Conservation (phyloP, 2,797 vertebrate species). For the Halcyon smyrnensis region DNA sequence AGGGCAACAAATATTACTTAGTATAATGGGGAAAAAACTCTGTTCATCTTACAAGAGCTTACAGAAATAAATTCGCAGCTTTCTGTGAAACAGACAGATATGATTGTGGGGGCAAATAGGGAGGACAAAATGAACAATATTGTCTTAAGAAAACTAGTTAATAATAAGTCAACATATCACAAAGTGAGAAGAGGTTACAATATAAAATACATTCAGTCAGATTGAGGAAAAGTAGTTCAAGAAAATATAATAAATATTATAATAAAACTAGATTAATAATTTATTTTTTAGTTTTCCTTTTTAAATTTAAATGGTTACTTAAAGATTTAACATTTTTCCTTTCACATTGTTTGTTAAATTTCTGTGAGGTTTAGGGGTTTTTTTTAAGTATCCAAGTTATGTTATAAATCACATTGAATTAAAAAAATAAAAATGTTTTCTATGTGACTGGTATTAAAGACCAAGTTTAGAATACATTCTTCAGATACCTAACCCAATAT, state of each 20-base stretch:
- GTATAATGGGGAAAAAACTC: neutral
- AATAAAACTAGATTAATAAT: neutral
- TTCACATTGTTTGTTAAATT: neutral
- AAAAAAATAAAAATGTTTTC: neutral
- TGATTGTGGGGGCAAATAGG: neutral
- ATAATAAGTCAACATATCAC: neutral
- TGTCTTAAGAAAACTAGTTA: neutral
- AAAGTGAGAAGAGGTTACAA: neutral
- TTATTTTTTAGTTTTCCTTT: neutral
- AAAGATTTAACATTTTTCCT: neutral
- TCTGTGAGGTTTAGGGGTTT: rapidly evolving
- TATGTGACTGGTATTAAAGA: neutral
- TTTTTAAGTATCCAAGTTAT: neutral
- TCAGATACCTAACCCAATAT: neutral
- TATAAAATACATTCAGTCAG: neutral
- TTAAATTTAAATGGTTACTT: neutral
- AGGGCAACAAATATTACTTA: neutral
- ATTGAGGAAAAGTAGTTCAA: neutral
- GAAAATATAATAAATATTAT: neutral
- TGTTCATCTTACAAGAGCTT: neutral
- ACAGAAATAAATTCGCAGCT: neutral
- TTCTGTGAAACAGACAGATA: neutral
- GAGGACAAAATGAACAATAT: neutral
- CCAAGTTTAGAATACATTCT: neutral
- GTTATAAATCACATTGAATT: neutral